A percentile compares a stretch with the other conserved stretches of the same genome.
Conservation (phyloP, 2,888 invertebrate genomes). For the Erynnis tages region DNA sequence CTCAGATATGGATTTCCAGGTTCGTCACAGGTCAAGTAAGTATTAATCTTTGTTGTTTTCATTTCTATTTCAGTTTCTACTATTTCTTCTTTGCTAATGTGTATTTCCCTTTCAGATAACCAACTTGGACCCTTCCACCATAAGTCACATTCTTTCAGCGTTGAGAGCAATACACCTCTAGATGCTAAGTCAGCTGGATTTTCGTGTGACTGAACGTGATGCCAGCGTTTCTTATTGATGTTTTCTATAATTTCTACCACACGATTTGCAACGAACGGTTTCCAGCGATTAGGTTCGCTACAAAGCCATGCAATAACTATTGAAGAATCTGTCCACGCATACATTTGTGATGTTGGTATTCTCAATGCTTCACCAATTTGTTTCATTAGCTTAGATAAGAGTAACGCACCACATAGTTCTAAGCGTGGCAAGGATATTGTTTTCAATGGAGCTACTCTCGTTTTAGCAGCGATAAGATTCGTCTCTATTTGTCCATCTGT, state of each 20-base stretch:
- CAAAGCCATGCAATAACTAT: slow-evolving; percentile 28
- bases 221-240: slow-evolving; percentile 25
- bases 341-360: no score
- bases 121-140: slow-evolving; percentile 35
- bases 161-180: slow-evolving; percentile 26
- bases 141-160: slow-evolving; percentile 21
- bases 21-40: no score
- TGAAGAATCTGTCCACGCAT: no score
- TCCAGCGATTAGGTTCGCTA: slow-evolving; percentile 32
- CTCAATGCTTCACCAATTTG: slow-evolving; percentile 26
- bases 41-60: not conserved
- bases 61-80: slow-evolving; percentile 3
- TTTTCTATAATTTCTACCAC: slow-evolving; percentile 30
- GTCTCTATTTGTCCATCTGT: no score
- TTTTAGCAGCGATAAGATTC: slow-evolving; percentile 31
- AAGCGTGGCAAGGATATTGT: slow-evolving; percentile 35
- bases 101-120: slow-evolving; percentile 27
- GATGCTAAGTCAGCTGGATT: slow-evolving; percentile 36
- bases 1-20: no score
- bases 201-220: slow-evolving; percentile 29
- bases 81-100: slow-evolving; percentile 12
- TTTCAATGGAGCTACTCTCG: slow-evolving; percentile 34
- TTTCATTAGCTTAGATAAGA: slow-evolving; percentile 31
- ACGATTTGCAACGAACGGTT: no score
- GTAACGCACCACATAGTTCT: slow-evolving; percentile 33